phyloP scores from a whole-genome alignment of 2,797 vertebrate genomes.

The Phylloscopus collybita region DNA sequence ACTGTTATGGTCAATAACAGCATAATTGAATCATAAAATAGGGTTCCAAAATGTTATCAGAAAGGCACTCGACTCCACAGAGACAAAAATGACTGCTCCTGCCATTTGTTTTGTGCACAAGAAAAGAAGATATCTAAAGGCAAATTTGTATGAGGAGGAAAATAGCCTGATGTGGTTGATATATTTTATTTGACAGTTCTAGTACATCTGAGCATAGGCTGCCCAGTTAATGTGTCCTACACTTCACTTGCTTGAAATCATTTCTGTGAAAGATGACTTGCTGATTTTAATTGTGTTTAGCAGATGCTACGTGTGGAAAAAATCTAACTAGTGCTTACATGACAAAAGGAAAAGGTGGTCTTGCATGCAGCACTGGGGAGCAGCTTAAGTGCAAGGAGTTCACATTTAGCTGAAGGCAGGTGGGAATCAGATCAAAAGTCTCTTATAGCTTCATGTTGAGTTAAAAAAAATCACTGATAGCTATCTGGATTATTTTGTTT shows the following conservation, averaged over 20 bases:
- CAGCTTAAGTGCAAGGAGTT: neutral
- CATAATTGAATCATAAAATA: neutral
- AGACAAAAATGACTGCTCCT: constrained; percentile 23
- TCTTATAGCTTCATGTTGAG: neutral
- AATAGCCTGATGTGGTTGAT: constrained; percentile 57
- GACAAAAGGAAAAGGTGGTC: constrained; percentile 51
- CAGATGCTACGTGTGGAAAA: constrained; percentile 62
- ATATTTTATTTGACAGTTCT: constrained; percentile 66
- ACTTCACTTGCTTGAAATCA: constrained; percentile 74
- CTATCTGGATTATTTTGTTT: neutral
- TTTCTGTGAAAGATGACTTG: constrained; percentile 68
- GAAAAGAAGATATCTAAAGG: constrained; percentile 55
- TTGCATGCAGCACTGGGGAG: neutral
- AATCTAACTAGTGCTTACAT: constrained; percentile 48
- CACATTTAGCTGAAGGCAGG: constrained; percentile 18
- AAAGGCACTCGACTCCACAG: neutral
- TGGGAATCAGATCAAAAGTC: neutral
- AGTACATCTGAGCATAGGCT: constrained; percentile 62
- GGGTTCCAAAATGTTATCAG: neutral
- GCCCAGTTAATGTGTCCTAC: constrained; percentile 68
- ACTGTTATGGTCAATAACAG: neutral
- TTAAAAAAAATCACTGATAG: neutral
- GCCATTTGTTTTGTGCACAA: constrained; percentile 25
- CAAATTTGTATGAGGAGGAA: constrained; percentile 39
- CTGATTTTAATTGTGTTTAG: constrained; percentile 67